Percentiles rank a stretch among this genome's conserved stretches.
Evolutionary conservation across 2,888 invertebrate genomes (phyloP).

Genomic region (Epinotia ramella): DNA sequence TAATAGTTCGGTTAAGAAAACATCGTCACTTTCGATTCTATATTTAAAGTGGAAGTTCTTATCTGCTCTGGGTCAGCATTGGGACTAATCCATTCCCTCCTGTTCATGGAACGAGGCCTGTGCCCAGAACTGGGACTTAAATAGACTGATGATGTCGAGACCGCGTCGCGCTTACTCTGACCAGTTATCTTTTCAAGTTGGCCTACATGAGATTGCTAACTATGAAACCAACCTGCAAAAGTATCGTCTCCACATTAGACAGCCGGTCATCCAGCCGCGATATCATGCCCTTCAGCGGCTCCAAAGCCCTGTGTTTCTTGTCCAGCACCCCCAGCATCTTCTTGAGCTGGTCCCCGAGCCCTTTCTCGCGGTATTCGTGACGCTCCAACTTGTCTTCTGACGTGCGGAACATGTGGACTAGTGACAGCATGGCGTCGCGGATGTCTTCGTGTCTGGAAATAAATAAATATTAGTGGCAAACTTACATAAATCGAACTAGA

Average conservation of each 20-base stretch:
- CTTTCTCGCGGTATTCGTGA: constrained; percentile 92
- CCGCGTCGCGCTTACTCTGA: too few relatives aligned
- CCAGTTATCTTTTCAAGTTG: too few relatives aligned
- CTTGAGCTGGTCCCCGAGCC: constrained; percentile 91
- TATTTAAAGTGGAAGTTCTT: too few relatives aligned
- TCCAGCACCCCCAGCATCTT: constrained; percentile 89
- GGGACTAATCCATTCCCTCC: too few relatives aligned
- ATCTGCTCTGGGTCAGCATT: too few relatives aligned
- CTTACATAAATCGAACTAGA: too few relatives aligned
- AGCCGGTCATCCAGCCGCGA: constrained; percentile 90
- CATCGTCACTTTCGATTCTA: too few relatives aligned
- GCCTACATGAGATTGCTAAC: too few relatives aligned
- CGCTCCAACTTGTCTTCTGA: constrained; percentile 93
- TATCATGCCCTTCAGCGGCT: constrained; percentile 89
- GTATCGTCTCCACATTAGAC: constrained; percentile 90
- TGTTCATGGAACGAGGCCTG: too few relatives aligned
- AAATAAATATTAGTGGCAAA: not conserved
- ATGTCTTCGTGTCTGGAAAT: constrained; percentile 88
- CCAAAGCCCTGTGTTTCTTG: constrained; percentile 89
- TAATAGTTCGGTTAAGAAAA: too few relatives aligned
- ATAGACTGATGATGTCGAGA: too few relatives aligned
- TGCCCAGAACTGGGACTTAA: too few relatives aligned
- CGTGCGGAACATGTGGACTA: constrained; percentile 91
- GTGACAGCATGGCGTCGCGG: constrained; percentile 91
- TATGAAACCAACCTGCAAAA: constrained; percentile 85